Evolutionary conservation across 1,140 invertebrate species (phyloP).

Genomic region (Anagrus nilaparvatae): DNA sequence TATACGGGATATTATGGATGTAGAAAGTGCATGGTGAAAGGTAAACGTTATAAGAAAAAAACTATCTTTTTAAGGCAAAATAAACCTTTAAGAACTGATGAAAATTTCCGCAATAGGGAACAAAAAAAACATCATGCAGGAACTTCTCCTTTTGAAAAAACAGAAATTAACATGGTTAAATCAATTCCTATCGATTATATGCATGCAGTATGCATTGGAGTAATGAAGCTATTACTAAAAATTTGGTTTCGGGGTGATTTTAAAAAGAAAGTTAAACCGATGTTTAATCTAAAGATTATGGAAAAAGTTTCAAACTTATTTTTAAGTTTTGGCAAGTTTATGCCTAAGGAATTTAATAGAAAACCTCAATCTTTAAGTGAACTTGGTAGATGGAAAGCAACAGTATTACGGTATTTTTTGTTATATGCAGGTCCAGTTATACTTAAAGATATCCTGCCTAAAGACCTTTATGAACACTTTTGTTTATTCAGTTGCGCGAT

Average conservation of each 20-base stretch:
- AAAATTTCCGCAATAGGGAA: constrained; percentile 4
- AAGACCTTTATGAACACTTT: constrained; percentile 10
- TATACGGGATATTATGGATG: constrained; percentile 17
- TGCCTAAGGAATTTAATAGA: constrained; percentile 13
- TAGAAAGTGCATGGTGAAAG: constrained; percentile 14
- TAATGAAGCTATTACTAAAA: constrained; percentile 16
- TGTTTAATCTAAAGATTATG: no score
- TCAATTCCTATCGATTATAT: constrained; percentile 21
- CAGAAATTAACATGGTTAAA: constrained; percentile 16
- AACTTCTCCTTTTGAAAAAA: constrained; percentile 7
- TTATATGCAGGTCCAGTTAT: constrained; percentile 14
- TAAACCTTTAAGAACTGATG: constrained; percentile 7
- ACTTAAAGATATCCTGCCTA: constrained; percentile 8
- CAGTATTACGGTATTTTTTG: constrained; percentile 14
- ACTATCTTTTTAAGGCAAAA: no score
- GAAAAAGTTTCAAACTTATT: background rate
- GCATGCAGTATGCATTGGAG: constrained; percentile 6
- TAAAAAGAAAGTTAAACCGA: constrained; percentile 7
- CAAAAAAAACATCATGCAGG: constrained; percentile 10
- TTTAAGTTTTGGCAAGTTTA: background rate
- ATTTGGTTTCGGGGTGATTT: no score
- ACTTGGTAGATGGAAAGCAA: constrained; percentile 14
- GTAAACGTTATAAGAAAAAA: no score
- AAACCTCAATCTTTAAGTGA: constrained; percentile 6
- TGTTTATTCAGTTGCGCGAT: constrained; percentile 15